A percentile compares a stretch with the other conserved stretches of the same genome.
These are phyloP conservation scores for Cyphomyrmex costatus DNA, from an alignment of 1,140 invertebrate species.

Conservation along the genomic window DNA sequence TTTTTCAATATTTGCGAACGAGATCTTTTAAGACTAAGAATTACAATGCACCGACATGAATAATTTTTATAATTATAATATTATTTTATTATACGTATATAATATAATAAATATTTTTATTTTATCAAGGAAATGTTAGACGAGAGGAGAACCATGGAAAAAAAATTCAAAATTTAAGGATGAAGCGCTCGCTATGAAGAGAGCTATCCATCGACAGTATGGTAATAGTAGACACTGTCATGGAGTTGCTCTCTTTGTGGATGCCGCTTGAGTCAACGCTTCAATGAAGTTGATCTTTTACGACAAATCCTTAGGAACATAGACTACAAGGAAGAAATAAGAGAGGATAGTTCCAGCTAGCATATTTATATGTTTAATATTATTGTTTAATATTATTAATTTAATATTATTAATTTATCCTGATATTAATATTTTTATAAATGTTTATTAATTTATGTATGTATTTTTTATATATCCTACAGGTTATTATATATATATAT, in stretches of 20 bases:
- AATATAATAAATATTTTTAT: neutral
- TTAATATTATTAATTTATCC: constrained; percentile 1
- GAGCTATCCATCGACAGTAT: constrained; percentile 91
- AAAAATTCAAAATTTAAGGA: neutral
- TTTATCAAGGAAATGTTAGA: constrained; percentile 7
- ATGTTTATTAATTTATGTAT: neutral
- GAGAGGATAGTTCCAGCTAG: neutral
- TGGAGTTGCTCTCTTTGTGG: constrained; percentile 91
- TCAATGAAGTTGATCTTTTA: neutral
- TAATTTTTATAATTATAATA: neutral
- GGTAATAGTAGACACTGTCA: constrained; percentile 89
- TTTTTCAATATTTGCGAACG: neutral
- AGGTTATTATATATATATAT: neutral
- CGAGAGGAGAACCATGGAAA: neutral
- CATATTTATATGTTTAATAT: neutral
- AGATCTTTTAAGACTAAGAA: neutral
- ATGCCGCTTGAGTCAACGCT: constrained; percentile 84
- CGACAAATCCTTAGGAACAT: neutral
- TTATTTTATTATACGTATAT: neutral
- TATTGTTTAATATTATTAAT: too few relatives aligned
- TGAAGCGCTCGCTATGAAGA: constrained; percentile 88
- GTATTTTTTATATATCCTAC: neutral
- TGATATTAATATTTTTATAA: neutral
- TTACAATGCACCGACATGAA: neutral
- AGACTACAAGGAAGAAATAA: neutral